A percentile compares a stretch with the other conserved stretches of the same genome.
These are phyloP conservation scores for Meiosimyza decipiens DNA, from an alignment of 2,888 invertebrate species.

Conservation along the genomic window DNA sequence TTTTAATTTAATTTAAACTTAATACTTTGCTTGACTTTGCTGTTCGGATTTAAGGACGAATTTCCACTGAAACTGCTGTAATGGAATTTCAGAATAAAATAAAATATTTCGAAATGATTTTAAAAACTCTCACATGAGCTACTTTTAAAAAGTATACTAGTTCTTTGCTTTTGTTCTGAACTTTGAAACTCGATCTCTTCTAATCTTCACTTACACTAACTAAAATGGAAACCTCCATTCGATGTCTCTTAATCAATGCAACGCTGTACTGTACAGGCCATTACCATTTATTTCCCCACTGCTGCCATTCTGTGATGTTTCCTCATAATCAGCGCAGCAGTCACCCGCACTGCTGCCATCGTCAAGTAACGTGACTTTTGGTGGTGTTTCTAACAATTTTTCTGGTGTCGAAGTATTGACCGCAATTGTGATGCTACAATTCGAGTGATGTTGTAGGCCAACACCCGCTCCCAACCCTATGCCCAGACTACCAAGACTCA, in stretches of 20 bases:
- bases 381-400: slow-evolving; percentile 46
- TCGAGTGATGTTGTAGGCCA: slow-evolving; percentile 25
- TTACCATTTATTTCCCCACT: slow-evolving; percentile 37
- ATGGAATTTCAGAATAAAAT: too few relatives aligned
- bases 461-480: neutral
- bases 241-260: slow-evolving; percentile 52
- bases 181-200: neutral
- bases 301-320: slow-evolving; percentile 22
- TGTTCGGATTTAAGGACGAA: too few relatives aligned
- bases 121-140: neutral
- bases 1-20: too few relatives aligned
- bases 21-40: too few relatives aligned
- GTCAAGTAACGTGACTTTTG: slow-evolving; percentile 57
- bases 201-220: neutral
- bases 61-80: too few relatives aligned
- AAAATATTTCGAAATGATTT: too few relatives aligned
- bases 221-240: slow-evolving; percentile 51
- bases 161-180: neutral
- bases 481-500: neutral
- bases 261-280: slow-evolving; percentile 43
- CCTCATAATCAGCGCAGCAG: slow-evolving; percentile 36
- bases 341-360: slow-evolving; percentile 51
- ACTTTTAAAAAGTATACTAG: neutral
- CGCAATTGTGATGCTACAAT: slow-evolving; percentile 46
- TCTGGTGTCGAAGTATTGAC: slow-evolving; percentile 47